Evolutionary conservation across 2,113 vertebrate species (phyloP).

Genomic region (Chauna torquata): DNA sequence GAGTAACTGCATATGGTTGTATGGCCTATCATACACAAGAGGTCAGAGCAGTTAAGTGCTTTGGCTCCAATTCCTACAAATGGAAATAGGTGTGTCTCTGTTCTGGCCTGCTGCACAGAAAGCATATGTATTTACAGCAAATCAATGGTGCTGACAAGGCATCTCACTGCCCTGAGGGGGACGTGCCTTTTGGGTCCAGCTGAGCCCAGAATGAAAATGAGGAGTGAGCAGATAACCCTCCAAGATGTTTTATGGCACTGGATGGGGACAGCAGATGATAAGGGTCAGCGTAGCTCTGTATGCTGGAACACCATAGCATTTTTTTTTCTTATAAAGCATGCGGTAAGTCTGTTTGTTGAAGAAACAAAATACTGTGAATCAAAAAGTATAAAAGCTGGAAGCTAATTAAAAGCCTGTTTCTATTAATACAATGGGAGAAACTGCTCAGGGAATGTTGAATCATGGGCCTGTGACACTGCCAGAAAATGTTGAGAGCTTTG

Average conservation of each 20-base stretch:
- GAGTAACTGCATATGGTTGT: background rate
- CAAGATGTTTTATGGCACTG: conserved; percentile 1
- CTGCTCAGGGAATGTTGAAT: background rate
- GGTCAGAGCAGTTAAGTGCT: conserved; percentile 15
- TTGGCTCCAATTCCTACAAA: conserved; percentile 15
- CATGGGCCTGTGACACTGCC: background rate
- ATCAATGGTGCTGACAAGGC: background rate
- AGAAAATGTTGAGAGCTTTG: background rate
- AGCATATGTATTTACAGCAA: background rate
- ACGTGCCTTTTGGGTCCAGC: background rate
- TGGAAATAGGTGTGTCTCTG: background rate
- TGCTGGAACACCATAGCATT: background rate
- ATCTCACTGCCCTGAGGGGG: background rate
- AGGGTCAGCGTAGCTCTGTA: background rate
- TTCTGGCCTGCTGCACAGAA: background rate
- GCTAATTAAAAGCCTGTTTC: conserved; percentile 29
- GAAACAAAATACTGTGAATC: background rate
- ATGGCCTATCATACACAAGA: background rate
- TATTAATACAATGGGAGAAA: background rate
- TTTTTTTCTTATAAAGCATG: background rate
- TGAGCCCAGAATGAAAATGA: background rate
- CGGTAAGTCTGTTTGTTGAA: background rate
- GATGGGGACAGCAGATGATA: background rate
- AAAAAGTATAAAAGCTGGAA: background rate
- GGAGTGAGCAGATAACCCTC: background rate